Evolutionary conservation across 2,797 vertebrate species (phyloP).

Genomic region (Heteromormyrus szaboi): DNA sequence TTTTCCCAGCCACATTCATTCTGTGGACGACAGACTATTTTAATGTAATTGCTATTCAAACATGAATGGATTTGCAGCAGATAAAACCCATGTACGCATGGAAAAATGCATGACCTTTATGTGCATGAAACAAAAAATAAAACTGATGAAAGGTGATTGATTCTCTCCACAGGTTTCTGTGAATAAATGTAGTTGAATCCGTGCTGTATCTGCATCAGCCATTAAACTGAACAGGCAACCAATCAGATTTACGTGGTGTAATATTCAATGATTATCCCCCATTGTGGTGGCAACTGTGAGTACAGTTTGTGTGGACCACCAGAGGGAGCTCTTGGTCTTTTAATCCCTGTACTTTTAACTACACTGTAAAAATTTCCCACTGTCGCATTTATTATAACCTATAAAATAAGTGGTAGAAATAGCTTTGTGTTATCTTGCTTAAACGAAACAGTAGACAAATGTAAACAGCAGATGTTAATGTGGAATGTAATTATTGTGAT

Average conservation of each 20-base stretch:
- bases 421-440: neutral
- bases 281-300: neutral
- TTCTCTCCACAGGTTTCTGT: neutral
- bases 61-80: neutral
- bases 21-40: neutral
- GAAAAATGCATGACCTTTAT: neutral
- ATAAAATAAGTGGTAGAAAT: neutral
- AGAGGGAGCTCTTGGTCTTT: constrained; percentile 13
- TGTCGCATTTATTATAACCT: neutral
- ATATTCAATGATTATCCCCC: neutral
- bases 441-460: neutral
- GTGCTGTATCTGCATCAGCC: neutral
- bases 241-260: neutral
- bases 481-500: neutral
- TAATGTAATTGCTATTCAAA: neutral
- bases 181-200: neutral
- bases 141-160: neutral
- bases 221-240: neutral
- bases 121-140: neutral
- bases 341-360: neutral
- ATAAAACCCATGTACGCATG: neutral
- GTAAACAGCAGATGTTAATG: constrained; percentile 3
- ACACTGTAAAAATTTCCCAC: neutral
- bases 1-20: neutral
- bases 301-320: constrained; percentile 11